phyloP scores from a whole-genome alignment of 2,113 vertebrate genomes.

The Parotia lawesii region DNA sequence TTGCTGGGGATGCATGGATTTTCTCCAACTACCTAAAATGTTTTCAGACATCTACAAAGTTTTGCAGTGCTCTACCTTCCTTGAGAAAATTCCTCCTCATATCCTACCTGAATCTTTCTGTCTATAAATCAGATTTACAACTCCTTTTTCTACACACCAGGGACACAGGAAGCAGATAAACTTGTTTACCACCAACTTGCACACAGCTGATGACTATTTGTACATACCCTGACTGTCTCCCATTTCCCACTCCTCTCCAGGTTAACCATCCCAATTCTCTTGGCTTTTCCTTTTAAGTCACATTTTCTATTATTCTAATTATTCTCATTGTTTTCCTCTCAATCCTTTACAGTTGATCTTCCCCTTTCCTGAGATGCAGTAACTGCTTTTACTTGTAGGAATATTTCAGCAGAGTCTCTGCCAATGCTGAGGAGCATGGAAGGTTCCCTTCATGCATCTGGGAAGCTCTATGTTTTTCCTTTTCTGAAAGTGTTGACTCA shows the following conservation, averaged over 20 bases:
- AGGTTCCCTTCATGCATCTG: not conserved
- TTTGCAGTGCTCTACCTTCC: not conserved
- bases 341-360: not conserved
- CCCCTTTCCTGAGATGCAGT: not conserved
- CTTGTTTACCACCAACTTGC: not conserved
- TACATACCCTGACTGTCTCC: not conserved
- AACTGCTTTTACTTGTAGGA: not conserved
- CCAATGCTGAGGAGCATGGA: not conserved
- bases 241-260: not conserved
- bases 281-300: not conserved
- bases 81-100: not conserved
- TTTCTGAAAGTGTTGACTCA: not conserved
- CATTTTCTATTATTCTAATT: not conserved
- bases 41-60: not conserved
- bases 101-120: not conserved
- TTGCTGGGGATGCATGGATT: fast-evolving
- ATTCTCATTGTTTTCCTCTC: not conserved
- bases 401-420: not conserved
- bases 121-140: not conserved
- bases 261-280: not conserved
- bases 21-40: not conserved
- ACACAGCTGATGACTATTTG: not conserved
- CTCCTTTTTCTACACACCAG: not conserved
- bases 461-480: not conserved
- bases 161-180: not conserved